Evolutionary conservation across 2,113 vertebrate species (phyloP).

Genomic region (Baryphthengus martii): DNA sequence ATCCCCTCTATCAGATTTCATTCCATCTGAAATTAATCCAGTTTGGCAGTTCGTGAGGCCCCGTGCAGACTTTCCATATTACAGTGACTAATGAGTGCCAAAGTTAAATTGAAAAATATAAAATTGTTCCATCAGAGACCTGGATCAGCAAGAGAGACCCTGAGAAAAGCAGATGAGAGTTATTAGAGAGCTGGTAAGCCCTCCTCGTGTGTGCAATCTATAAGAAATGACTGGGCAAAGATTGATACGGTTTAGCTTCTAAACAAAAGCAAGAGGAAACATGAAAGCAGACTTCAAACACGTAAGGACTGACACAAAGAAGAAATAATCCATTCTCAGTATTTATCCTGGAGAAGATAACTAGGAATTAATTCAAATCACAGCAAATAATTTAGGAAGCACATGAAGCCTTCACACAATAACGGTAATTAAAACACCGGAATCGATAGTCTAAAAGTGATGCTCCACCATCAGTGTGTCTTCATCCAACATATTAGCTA

Average conservation of each 20-base stretch:
- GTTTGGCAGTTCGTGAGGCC: not conserved
- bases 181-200: not conserved
- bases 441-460: not conserved
- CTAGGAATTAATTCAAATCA: not conserved
- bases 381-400: not conserved
- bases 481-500: not conserved
- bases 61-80: not conserved
- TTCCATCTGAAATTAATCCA: not conserved
- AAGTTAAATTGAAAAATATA: not conserved
- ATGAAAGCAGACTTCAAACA: constrained; percentile 37
- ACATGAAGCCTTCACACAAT: not conserved
- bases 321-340: not conserved
- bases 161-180: not conserved
- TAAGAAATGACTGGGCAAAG: not conserved
- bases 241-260: not conserved
- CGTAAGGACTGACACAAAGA: not conserved
- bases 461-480: not conserved
- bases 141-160: not conserved
- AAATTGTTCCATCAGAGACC: not conserved
- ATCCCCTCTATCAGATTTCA: not conserved
- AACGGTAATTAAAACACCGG: not conserved
- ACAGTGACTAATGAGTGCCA: not conserved
- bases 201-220: not conserved
- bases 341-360: not conserved
- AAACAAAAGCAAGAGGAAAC: constrained; percentile 32